These are phyloP conservation scores for Dromius quadrimaculatus DNA, from an alignment of 2,888 invertebrate genomes.

Conservation along the genomic window DNA sequence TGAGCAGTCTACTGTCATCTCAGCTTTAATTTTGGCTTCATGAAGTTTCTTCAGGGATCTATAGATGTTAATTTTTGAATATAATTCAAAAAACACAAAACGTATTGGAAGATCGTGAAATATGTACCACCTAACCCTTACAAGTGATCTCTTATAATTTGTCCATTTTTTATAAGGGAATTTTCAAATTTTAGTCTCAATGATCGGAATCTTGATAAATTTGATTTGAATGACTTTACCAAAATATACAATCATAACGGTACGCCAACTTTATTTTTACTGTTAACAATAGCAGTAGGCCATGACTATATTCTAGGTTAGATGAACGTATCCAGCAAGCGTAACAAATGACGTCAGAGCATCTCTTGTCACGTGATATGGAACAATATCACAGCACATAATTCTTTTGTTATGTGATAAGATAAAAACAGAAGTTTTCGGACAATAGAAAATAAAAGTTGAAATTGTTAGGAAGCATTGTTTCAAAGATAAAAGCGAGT, in stretches of 20 bases:
- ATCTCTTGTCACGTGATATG: slow-evolving; percentile 20
- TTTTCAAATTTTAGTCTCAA: no score
- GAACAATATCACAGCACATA: slow-evolving; percentile 21
- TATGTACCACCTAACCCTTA: no score
- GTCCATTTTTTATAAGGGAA: no score
- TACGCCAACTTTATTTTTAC: slow-evolving; percentile 38
- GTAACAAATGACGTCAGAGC: slow-evolving; percentile 45
- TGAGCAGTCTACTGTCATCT: no score
- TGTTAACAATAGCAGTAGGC: slow-evolving; percentile 47
- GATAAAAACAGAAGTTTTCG: slow-evolving; percentile 30
- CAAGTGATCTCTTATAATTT: no score
- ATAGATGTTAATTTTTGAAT: no score
- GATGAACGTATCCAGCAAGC: slow-evolving; percentile 29
- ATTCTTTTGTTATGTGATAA: slow-evolving; percentile 36
- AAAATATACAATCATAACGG: slow-evolving; percentile 35
- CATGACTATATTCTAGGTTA: slow-evolving; percentile 49
- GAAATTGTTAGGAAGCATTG: slow-evolving; percentile 11
- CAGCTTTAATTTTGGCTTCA: no score
- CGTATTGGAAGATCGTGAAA: no score
- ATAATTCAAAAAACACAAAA: no score
- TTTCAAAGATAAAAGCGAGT: no score
- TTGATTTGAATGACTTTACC: slow-evolving; percentile 44
- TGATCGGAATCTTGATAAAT: no score
- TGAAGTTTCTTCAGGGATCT: no score
- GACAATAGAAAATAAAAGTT: slow-evolving; percentile 39